These are phyloP conservation scores for Crossocerus cetratus DNA, from an alignment of 2,888 invertebrate species.

Conservation along the genomic window DNA sequence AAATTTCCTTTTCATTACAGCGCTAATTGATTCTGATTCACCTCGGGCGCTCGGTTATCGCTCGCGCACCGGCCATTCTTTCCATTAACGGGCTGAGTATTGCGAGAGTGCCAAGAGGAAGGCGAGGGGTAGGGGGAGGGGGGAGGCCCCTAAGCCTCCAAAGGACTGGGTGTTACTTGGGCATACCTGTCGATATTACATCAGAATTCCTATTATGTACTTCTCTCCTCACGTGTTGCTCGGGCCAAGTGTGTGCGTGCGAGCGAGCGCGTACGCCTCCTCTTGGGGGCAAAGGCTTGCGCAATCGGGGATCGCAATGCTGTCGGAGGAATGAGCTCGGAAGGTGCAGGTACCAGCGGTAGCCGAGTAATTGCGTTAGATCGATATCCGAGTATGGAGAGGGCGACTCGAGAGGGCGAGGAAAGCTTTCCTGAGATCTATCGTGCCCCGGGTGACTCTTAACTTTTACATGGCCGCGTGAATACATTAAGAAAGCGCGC, in stretches of 20 bases:
- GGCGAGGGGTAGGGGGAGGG: too few species aligned
- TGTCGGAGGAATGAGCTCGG: neutral
- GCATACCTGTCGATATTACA: neutral
- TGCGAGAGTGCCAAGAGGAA: too few species aligned
- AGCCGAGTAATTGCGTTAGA: slow-evolving; percentile 54
- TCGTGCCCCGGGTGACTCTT: slow-evolving; percentile 59
- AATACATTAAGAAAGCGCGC: slow-evolving; percentile 57
- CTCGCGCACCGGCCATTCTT: neutral
- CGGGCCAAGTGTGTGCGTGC: too few species aligned
- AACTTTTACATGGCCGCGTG: slow-evolving; percentile 65
- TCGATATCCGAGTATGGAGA: slow-evolving; percentile 58
- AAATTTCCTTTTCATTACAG: slow-evolving; percentile 19
- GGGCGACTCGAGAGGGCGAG: slow-evolving; percentile 15
- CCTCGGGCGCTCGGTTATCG: neutral
- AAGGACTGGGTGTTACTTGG: neutral
- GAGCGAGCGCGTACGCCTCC: neutral
- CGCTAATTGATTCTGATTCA: neutral
- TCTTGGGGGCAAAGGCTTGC: neutral
- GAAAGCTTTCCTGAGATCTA: slow-evolving; percentile 59
- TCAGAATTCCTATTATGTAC: neutral
- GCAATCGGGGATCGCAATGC: slow-evolving; percentile 1
- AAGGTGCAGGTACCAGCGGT: slow-evolving; percentile 37
- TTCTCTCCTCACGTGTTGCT: too few species aligned
- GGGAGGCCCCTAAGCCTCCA: neutral
- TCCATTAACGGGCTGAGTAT: neutral